Evolutionary conservation across 1,140 invertebrate species (phyloP).

Genomic region (Anagrus nilaparvatae): DNA sequence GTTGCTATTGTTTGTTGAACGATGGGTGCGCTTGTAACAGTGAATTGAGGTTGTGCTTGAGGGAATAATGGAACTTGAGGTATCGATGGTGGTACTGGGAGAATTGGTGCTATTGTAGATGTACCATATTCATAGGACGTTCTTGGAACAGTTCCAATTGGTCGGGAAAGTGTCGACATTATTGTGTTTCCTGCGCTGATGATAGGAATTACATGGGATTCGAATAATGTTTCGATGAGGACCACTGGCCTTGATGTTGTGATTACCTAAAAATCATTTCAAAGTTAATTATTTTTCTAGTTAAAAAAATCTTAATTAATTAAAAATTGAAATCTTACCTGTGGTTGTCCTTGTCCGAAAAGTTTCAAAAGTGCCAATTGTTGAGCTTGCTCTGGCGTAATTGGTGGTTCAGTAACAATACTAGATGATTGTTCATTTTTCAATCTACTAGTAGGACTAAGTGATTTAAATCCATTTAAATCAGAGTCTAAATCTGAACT

Average conservation of each 20-base stretch:
- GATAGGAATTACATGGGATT: slow-evolving; percentile 69
- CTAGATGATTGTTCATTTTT: slow-evolving; percentile 30
- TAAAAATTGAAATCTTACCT: slow-evolving; percentile 37
- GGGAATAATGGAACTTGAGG: slow-evolving; percentile 41
- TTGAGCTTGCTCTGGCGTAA: slow-evolving; percentile 63
- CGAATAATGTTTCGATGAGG: slow-evolving; percentile 66
- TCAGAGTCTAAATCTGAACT: slow-evolving; percentile 54
- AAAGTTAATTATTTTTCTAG: no score
- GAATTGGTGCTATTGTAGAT: slow-evolving; percentile 50
- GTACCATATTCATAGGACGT: slow-evolving; percentile 67
- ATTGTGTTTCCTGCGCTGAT: slow-evolving; percentile 63
- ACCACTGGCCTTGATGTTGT: slow-evolving; percentile 67
- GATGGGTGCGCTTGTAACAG: slow-evolving; percentile 70
- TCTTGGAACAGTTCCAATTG: slow-evolving; percentile 56
- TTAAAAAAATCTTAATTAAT: neutral
- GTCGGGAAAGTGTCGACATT: slow-evolving; percentile 64
- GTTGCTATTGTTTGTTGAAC: slow-evolving; percentile 70
- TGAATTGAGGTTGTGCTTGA: slow-evolving; percentile 56
- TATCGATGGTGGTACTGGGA: slow-evolving; percentile 31
- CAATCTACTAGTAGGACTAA: slow-evolving; percentile 41
- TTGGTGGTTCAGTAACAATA: slow-evolving; percentile 36
- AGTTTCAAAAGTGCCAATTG: slow-evolving; percentile 60
- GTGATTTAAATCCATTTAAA: slow-evolving; percentile 46
- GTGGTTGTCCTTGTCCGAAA: slow-evolving; percentile 58
- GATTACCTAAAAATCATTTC: no score